Conservation (phyloP, 2,113 vertebrate genomes). For the Lutjanus erythropterus region DNA sequence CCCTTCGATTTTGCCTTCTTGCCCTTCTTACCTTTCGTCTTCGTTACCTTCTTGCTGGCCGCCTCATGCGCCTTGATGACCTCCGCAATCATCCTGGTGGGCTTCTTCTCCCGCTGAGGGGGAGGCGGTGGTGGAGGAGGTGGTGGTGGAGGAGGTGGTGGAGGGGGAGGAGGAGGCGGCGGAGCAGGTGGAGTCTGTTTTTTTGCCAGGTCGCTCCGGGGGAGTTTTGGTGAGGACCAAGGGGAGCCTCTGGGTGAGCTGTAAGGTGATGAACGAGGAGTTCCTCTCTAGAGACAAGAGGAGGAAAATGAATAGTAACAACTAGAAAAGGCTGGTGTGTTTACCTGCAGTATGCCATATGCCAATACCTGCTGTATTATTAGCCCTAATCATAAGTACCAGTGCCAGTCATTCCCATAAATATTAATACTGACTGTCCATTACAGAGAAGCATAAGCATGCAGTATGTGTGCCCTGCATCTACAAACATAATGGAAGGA, state of each 20-base stretch:
- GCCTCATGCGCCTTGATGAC: slow-evolving; percentile 93
- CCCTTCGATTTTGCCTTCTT: slow-evolving; percentile 77
- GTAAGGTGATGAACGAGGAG: slow-evolving; percentile 89
- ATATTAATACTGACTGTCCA: too few relatives aligned
- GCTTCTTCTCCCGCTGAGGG: slow-evolving; percentile 71
- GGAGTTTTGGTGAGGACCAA: slow-evolving; percentile 90
- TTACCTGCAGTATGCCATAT: too few relatives aligned
- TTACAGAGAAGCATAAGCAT: too few relatives aligned
- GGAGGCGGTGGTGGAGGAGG: slow-evolving; percentile 62
- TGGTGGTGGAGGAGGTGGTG: slow-evolving; percentile 75
- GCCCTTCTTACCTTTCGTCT: slow-evolving; percentile 86
- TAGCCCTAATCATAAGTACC: too few relatives aligned
- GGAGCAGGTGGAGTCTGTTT: slow-evolving; percentile 79
- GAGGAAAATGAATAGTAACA: not conserved
- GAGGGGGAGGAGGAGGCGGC: slow-evolving; percentile 71
- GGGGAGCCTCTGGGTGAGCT: slow-evolving; percentile 89
- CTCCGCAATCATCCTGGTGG: slow-evolving; percentile 94
- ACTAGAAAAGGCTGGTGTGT: not conserved
- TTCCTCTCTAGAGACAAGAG: slow-evolving; percentile 79
- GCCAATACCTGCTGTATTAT: too few relatives aligned
- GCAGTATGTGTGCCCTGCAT: too few relatives aligned
- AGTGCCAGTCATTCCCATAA: too few relatives aligned
- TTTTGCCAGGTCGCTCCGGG: slow-evolving; percentile 56
- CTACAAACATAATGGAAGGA: too few relatives aligned
- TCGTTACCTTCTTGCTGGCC: slow-evolving; percentile 81